Conservation (phyloP, 1,140 invertebrate species). For the Zaprionus vittiger region DNA sequence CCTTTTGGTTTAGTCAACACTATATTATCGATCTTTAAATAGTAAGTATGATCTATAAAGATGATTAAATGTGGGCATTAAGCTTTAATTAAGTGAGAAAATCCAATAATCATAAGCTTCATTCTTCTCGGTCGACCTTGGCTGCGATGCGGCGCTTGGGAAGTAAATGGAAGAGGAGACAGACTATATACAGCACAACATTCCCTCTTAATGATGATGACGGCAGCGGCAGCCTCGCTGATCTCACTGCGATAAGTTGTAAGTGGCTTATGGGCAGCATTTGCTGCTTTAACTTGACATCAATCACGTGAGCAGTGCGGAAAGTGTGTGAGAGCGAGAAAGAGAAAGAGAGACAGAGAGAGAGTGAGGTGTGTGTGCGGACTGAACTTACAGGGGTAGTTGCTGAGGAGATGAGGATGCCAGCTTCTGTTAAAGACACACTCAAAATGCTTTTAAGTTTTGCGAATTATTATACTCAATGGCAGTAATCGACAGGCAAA, state of each 20-base stretch:
- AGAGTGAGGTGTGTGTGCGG: background rate
- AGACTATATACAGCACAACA: background rate
- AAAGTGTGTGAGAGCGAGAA: background rate
- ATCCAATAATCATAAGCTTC: conserved; percentile 1
- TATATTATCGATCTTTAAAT: too few relatives aligned
- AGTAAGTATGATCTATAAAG: too few relatives aligned
- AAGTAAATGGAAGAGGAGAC: conserved; percentile 2
- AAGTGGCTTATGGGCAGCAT: conserved; percentile 41
- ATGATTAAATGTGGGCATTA: background rate
- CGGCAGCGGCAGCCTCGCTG: conserved; percentile 24
- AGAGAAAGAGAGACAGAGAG: background rate
- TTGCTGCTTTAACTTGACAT: conserved; percentile 76
- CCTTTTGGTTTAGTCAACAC: too few relatives aligned
- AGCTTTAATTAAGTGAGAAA: conserved; percentile 8
- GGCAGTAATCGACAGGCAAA: background rate
- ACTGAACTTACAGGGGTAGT: background rate
- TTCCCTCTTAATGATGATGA: conserved; percentile 32
- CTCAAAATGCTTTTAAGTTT: conserved; percentile 78
- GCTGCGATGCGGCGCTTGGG: conserved; percentile 9
- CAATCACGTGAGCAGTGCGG: conserved; percentile 46
- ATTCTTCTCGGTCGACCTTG: background rate
- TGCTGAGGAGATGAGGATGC: conserved; percentile 15
- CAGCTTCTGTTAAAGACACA: conserved; percentile 75
- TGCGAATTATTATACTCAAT: conserved; percentile 41
- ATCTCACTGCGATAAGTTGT: conserved; percentile 57